Evolutionary conservation across 2,888 invertebrate species (phyloP).

Genomic region (Acrobasis suavella): DNA sequence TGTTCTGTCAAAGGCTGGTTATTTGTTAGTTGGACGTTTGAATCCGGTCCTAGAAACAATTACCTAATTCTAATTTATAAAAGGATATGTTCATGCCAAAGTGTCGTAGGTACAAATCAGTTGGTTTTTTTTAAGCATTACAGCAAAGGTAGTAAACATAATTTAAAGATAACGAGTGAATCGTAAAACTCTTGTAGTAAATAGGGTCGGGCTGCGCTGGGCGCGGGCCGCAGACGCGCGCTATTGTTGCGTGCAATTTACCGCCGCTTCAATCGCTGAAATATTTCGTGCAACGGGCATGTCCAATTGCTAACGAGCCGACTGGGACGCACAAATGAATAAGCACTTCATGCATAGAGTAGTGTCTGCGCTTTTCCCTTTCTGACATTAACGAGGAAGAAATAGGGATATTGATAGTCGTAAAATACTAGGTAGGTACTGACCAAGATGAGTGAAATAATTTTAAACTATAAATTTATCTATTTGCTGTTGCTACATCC

Average conservation of each 20-base stretch:
- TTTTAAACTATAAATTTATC: background rate
- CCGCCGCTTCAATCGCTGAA: constrained; percentile 81
- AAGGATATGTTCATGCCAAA: constrained; percentile 37
- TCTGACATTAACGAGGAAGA: constrained; percentile 24
- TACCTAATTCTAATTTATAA: constrained; percentile 43
- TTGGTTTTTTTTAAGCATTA: constrained; percentile 32
- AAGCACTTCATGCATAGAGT: constrained; percentile 72
- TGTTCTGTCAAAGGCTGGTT: constrained; percentile 59
- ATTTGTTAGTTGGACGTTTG: constrained; percentile 52
- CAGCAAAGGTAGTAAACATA: constrained; percentile 52
- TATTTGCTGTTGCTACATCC: background rate
- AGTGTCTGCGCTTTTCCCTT: constrained; percentile 45
- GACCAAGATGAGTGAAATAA: background rate
- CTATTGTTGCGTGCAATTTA: constrained; percentile 80
- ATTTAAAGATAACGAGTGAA: constrained; percentile 76
- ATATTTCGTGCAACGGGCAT: constrained; percentile 81
- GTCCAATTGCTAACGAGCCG: constrained; percentile 82
- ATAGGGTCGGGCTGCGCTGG: constrained; percentile 54
- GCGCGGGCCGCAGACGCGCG: constrained; percentile 53
- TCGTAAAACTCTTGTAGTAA: constrained; percentile 74
- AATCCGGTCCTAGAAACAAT: constrained; percentile 53
- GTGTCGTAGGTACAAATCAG: constrained; percentile 32
- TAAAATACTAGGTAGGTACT: constrained; percentile 28
- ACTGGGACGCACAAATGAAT: constrained; percentile 80
- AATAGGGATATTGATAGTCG: constrained; percentile 21